phyloP scores from a whole-genome alignment of 2,113 vertebrate species.

The Anguilla rostrata region DNA sequence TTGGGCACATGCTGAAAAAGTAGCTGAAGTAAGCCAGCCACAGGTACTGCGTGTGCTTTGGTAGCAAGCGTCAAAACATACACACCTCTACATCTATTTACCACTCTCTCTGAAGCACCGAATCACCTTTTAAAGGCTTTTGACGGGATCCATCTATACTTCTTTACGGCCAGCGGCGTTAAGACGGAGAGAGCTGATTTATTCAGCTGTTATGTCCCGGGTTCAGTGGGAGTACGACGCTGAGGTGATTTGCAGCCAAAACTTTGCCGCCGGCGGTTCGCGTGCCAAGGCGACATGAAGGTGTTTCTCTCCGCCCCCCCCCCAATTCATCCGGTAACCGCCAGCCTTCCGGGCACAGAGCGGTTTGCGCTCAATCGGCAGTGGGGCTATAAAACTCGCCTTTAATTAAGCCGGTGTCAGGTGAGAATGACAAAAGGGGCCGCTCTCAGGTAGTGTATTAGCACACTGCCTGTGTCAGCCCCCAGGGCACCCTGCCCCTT shows the following conservation, averaged over 20 bases:
- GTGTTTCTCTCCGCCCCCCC: too few relatives aligned
- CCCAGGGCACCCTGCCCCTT: neutral
- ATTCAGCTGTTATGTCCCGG: neutral
- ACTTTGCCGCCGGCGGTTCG: neutral
- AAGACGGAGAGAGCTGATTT: neutral
- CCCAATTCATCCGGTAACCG: neutral
- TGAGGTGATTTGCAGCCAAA: neutral
- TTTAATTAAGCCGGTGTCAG: constrained; percentile 1
- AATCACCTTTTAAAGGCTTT: neutral
- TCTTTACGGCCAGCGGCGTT: neutral
- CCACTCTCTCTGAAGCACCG: neutral
- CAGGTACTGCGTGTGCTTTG: neutral
- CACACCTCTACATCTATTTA: neutral
- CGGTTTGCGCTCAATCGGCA: neutral
- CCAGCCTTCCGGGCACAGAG: neutral
- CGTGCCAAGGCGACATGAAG: neutral
- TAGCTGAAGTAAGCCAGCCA: neutral
- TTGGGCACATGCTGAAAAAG: neutral
- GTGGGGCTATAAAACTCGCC: neutral
- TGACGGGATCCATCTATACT: neutral
- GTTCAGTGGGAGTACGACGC: neutral
- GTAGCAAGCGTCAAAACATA: neutral
- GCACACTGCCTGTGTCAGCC: neutral
- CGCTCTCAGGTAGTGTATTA: neutral
- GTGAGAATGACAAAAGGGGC: neutral